Evolutionary conservation across 2,113 vertebrate genomes (phyloP), one percentile per base, ranked within the genome.

Genomic region (Strix uralensis): DNA sequence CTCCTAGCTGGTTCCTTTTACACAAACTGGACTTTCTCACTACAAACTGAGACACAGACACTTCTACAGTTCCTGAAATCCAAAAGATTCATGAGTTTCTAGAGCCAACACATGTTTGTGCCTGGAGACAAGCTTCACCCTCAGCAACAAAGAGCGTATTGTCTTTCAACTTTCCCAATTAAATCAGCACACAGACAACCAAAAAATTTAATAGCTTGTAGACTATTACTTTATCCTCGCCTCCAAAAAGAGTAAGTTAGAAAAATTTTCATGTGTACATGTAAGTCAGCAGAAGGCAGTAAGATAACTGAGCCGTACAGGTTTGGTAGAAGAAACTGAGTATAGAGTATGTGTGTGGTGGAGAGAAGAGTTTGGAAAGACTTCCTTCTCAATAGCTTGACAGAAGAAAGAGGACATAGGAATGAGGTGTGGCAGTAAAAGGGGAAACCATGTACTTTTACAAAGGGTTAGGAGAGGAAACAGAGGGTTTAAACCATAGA

Each of bases 361-460:
- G 25, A 89, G 9, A 29, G 4, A 77, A 61, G 26, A 84, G 47
- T n/a, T 59, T 51, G 32, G 27, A 9, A 72, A 75, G 15, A 25
- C 15, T 55, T 71, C 20, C n/a, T 72, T 52, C 44, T 57, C 80
- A 40, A 47, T 1, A 80, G 13, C 23, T n/a, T 5, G 0, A 42
- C 0, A 15, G 44, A 83, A 73, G 20, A 58, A 79, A 85, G 22
- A 58, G 4, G 17, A 86, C 3, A 6, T 0, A 75, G 38, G 22
- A 94, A 65, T 3, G 12, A 82, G 40, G 34, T 2, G 0, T 10
- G 17, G 54, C 46, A 80, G 47, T 61, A 77, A 63, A 47, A 3
- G 0, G 46, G 30, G 27, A 83, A 88, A 70, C 2, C 0, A 0
- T 0, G 0, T 42, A 61, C 46, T 46, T 65, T 40, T 47, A 61